These are phyloP conservation scores for Aethes cnicana DNA, from an alignment of 2,888 invertebrate genomes.

Conservation along the genomic window DNA sequence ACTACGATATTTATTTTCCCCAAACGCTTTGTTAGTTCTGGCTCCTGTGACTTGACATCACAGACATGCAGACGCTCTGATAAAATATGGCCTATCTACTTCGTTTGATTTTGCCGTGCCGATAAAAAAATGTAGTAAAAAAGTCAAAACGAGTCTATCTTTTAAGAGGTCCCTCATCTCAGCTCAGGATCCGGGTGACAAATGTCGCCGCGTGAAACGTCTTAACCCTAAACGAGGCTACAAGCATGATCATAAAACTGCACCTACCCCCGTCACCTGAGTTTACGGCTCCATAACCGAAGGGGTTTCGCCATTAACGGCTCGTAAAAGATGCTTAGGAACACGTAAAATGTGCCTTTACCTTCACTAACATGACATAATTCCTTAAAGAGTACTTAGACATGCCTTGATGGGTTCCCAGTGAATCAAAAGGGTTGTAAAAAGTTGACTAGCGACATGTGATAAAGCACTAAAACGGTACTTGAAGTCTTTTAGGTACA, in stretches of 20 bases:
- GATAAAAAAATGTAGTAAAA: background rate
- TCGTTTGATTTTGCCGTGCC: background rate
- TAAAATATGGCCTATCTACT: too few relatives aligned
- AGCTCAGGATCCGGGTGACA: conserved; percentile 38
- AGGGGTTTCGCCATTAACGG: conserved; percentile 56
- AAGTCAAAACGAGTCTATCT: conserved; percentile 3
- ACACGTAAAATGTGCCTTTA: conserved; percentile 34
- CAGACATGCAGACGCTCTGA: too few relatives aligned
- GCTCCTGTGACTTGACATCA: too few relatives aligned
- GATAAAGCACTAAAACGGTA: background rate
- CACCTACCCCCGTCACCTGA: conserved; percentile 50
- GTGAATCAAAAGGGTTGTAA: conserved; percentile 24
- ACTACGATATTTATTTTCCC: too few relatives aligned
- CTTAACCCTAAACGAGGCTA: conserved; percentile 41
- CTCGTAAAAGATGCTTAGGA: conserved; percentile 45
- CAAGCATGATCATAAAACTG: conserved; percentile 55
- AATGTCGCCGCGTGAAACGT: conserved; percentile 48
- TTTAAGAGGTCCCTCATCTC: conserved; percentile 2
- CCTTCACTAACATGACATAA: conserved; percentile 27
- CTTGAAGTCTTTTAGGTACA: too few relatives aligned
- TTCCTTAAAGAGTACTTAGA: conserved; percentile 23
- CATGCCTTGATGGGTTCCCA: conserved; percentile 13
- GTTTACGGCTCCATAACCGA: conserved; percentile 54
- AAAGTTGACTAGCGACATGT: background rate
- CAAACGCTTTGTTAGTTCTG: too few relatives aligned